A percentile compares a stretch with the other conserved stretches of the same genome.
phyloP scores from a whole-genome alignment of 2,113 vertebrate genomes.

The Amazona vittata region DNA sequence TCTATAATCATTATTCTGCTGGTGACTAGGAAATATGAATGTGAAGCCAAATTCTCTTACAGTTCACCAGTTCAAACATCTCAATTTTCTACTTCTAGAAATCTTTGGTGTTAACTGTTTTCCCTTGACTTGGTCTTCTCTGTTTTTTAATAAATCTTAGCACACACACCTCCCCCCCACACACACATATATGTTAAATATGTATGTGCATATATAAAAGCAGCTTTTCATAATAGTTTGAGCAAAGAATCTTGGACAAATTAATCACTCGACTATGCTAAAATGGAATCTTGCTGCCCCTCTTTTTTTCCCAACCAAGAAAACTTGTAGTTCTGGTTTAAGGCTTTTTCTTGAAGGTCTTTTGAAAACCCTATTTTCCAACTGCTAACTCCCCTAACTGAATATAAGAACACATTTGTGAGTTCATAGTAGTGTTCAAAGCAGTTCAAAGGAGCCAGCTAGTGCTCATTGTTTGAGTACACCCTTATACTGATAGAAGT shows the following conservation, averaged over 20 bases:
- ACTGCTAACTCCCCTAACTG: neutral
- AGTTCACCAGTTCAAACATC: neutral
- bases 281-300: neutral
- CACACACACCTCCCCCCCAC: neutral
- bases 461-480: neutral
- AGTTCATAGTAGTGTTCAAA: slow-evolving; percentile 20
- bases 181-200: fast-evolving
- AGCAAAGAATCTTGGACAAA: neutral
- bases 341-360: neutral
- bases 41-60: neutral
- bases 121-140: neutral
- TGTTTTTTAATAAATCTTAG: neutral
- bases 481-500: neutral
- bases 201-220: neutral
- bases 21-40: neutral
- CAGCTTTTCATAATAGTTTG: neutral
- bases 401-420: neutral
- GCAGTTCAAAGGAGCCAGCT: slow-evolving; percentile 14
- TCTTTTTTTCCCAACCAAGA: neutral
- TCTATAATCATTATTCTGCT: neutral
- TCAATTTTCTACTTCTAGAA: neutral
- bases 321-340: neutral
- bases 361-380: neutral
- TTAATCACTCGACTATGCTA: neutral
- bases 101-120: neutral